A percentile compares a stretch with the other conserved stretches of the same genome.
Conservation (phyloP, 1,140 invertebrate genomes). For the Drosophila parabipectinata region DNA sequence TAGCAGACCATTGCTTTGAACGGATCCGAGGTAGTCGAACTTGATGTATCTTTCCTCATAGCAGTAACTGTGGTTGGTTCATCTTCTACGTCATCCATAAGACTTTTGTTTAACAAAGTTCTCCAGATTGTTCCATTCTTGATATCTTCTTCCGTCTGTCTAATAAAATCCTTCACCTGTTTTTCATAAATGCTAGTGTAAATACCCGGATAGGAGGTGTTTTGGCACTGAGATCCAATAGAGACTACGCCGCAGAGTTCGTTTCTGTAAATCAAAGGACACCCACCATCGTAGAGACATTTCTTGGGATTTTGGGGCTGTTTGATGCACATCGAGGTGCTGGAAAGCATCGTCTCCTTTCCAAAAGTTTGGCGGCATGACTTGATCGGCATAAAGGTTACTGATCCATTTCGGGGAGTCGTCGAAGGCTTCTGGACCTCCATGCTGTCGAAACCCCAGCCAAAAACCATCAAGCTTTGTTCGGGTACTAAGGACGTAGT, state of each 20-base stretch:
- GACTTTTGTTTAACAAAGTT: not conserved
- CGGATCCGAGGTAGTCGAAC: not conserved
- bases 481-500: not conserved
- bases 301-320: slow-evolving; percentile 10
- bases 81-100: no score
- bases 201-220: slow-evolving; percentile 24
- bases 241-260: slow-evolving; percentile 42
- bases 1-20: slow-evolving; percentile 1
- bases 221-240: slow-evolving; percentile 4
- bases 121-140: not conserved
- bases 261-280: slow-evolving; percentile 28
- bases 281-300: slow-evolving; percentile 37
- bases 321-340: slow-evolving; percentile 20
- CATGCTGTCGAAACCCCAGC: slow-evolving; percentile 9
- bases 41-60: no score
- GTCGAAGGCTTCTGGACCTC: not conserved
- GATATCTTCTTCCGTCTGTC: not conserved
- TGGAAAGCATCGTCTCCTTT: not conserved
- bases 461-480: slow-evolving; percentile 1
- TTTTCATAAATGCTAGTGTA: slow-evolving; percentile 28
- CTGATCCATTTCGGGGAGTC: not conserved
- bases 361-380: slow-evolving; percentile 7
- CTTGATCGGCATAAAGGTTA: not conserved
- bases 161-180: slow-evolving; percentile 15
- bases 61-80: no score